Evolutionary conservation across 2,113 vertebrate genomes (phyloP).

Genomic region (Anser cygnoides): DNA sequence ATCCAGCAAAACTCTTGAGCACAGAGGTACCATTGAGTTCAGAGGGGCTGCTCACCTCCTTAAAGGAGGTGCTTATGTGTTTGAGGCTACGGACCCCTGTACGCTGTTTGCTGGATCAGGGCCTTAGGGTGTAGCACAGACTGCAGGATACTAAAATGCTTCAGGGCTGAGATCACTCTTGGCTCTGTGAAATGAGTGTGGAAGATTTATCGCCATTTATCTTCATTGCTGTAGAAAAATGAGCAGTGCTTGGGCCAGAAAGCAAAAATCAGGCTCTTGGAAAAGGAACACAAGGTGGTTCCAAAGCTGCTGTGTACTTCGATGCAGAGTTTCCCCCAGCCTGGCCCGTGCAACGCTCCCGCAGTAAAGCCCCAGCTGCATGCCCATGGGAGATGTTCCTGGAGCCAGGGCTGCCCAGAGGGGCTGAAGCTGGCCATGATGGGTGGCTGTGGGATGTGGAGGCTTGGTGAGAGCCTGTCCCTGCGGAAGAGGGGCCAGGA

Average conservation of each 20-base stretch:
- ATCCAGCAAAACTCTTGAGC: not conserved
- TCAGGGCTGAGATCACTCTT: conserved; percentile 57
- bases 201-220: conserved; percentile 56
- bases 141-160: conserved; percentile 19
- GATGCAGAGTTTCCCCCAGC: not conserved
- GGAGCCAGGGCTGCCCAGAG: not conserved
- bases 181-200: not conserved
- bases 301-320: not conserved
- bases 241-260: conserved; percentile 19
- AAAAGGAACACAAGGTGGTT: conserved; percentile 2
- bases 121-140: not conserved
- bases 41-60: not conserved
- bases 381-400: not conserved
- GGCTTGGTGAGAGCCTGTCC: not conserved
- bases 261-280: conserved; percentile 28
- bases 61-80: not conserved
- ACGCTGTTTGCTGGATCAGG: not conserved
- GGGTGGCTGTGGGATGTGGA: not conserved
- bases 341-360: rapidly evolving
- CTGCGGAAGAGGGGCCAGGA: not conserved
- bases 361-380: not conserved
- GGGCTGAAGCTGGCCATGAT: not conserved
- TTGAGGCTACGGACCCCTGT: not conserved
- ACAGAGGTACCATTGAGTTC: conserved; percentile 17
- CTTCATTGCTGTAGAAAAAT: conserved; percentile 31